Evolutionary conservation across 1,140 invertebrate genomes (phyloP), one percentile per base, ranked within the genome.

Genomic region (Ridgeia piscesae): DNA sequence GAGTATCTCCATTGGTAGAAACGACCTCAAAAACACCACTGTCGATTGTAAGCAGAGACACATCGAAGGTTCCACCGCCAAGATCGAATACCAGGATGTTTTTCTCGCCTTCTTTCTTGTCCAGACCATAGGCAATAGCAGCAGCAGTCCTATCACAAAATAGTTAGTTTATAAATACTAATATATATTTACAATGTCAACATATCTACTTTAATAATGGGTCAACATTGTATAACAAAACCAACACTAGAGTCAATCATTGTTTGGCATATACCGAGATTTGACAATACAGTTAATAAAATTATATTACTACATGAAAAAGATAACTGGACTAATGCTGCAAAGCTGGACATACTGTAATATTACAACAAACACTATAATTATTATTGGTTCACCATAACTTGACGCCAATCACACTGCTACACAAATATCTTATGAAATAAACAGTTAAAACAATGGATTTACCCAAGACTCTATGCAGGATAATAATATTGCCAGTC

Each of bases 31-130:
- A 98, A 2, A 98, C 99, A 93, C 99, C 99, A 95, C 99, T 99
- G 95, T 99, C 99, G 95, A 99, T 99, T 93, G 99, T 99, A 34
- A 99, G 97, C 27, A 99, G 97, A 92, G 99, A 99, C 0, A 99
- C 99, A 96, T 99, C 99, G 95, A 99, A 99, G 94, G 99, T 99
- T 96, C 99, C 99, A 96, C 99, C 99, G 95, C 99, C 99, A 95
- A 99, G 97, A 97, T 99, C 99, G 96, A 99, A 99, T 0, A 99
- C 99, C 50, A 99, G 96, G 77, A 99, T 98, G 95, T 99, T 99
- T 96, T 99, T 99, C 96, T 99, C 99, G 91, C 99, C 99, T 94
- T 99, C 99, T 95, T 99, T 99, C 96, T 99, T 99, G 96, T 99
- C 99, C 93, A 99, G 97, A 96, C 99, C 99, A 95, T 99, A 99